Evolutionary conservation across 2,797 vertebrate species (phyloP).

Genomic region (Helarctos malayanus): DNA sequence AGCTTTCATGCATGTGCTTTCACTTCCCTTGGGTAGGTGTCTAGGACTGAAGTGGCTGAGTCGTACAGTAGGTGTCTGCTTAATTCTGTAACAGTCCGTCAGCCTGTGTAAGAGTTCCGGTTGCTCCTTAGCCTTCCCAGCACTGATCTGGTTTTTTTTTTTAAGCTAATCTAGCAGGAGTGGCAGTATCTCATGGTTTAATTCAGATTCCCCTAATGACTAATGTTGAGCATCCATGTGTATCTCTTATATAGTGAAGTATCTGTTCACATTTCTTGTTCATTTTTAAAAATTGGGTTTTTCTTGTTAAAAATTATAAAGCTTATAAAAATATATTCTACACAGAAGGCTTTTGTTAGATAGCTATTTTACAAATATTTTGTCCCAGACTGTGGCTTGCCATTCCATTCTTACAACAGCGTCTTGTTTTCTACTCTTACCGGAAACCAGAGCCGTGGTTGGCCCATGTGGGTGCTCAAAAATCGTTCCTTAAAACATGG

Average conservation of each 20-base stretch:
- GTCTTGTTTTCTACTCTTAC: not conserved
- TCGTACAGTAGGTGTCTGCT: not conserved
- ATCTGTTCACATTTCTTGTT: not conserved
- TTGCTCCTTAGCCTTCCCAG: not conserved
- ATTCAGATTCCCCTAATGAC: not conserved
- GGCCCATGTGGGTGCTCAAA: not conserved
- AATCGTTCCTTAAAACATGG: not conserved
- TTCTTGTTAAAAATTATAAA: not conserved
- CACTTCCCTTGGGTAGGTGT: not conserved
- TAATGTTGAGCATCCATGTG: not conserved
- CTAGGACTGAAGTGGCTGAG: not conserved
- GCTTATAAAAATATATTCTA: not conserved
- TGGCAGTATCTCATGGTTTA: not conserved
- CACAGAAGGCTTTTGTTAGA: not conserved
- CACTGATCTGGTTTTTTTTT: not conserved
- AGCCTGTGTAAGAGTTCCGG: not conserved
- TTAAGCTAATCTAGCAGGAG: not conserved
- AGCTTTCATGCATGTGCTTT: not conserved
- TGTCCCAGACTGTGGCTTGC: not conserved
- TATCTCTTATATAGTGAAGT: not conserved
- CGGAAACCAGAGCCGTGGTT: not conserved
- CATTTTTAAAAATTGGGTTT: not conserved
- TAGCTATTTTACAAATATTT: not conserved
- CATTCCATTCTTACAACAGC: not conserved
- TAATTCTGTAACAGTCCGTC: not conserved